These are phyloP conservation scores for Leptinotarsa tumamoca DNA, from an alignment of 2,888 invertebrate genomes.

Conservation along the genomic window DNA sequence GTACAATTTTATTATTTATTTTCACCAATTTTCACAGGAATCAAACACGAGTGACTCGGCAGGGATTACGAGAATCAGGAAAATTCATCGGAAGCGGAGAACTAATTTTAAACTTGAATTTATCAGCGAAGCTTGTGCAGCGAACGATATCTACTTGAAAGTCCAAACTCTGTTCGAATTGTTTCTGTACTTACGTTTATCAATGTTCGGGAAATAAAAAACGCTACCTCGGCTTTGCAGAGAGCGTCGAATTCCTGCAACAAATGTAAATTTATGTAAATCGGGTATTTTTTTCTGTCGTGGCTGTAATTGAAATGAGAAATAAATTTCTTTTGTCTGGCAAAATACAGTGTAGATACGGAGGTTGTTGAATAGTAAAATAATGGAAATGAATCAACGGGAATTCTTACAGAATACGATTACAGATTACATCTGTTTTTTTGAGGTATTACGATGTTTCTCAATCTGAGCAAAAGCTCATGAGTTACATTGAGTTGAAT, in stretches of 20 bases:
- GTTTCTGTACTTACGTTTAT: constrained; percentile 72
- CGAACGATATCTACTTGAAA: not conserved
- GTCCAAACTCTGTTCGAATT: not conserved
- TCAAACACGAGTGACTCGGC: too few relatives aligned
- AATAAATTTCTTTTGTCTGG: not conserved
- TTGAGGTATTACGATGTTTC: too few relatives aligned
- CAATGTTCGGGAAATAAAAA: constrained; percentile 78
- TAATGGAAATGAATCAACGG: not conserved
- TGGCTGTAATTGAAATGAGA: constrained; percentile 14
- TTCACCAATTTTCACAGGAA: too few relatives aligned
- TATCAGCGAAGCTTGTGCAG: constrained; percentile 6
- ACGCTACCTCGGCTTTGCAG: constrained; percentile 83
- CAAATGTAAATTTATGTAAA: constrained; percentile 46
- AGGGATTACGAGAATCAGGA: not conserved
- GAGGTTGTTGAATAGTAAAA: not conserved
- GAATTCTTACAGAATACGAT: not conserved
- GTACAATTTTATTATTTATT: too few relatives aligned
- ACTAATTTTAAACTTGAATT: constrained; percentile 18
- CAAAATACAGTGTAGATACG: not conserved
- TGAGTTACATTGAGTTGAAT: too few relatives aligned
- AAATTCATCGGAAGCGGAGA: not conserved
- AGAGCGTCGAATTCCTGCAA: constrained; percentile 83
- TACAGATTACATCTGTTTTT: too few relatives aligned
- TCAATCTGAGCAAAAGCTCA: too few relatives aligned
- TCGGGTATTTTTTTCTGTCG: constrained; percentile 22